A percentile compares a stretch with the other conserved stretches of the same genome.
phyloP scores from a whole-genome alignment of 92 coral and sea anemone species.

The Metridium senile region DNA sequence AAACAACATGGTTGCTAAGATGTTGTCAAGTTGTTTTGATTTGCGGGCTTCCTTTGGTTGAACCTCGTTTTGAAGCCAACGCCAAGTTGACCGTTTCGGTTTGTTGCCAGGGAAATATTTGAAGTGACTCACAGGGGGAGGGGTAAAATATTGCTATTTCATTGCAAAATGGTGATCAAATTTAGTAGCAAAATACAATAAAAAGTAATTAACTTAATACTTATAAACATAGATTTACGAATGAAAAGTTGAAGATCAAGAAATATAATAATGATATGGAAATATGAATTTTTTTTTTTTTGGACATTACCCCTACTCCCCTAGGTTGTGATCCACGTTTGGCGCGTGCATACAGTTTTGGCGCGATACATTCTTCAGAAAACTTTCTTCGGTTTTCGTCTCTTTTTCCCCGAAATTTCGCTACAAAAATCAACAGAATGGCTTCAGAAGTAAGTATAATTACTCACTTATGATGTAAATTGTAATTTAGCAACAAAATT shows the following conservation, averaged over 20 bases:
- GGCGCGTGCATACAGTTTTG: slow-evolving; percentile 39
- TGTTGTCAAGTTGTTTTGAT: not conserved
- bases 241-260: too few relatives aligned
- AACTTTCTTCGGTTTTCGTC: not conserved
- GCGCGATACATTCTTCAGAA: slow-evolving; percentile 24
- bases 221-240: too few relatives aligned
- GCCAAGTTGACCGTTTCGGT: slow-evolving; percentile 6
- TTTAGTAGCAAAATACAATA: not conserved
- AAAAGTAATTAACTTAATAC: too few relatives aligned
- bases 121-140: slow-evolving; percentile 18
- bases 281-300: not conserved
- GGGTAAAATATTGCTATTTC: not conserved
- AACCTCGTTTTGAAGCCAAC: slow-evolving; percentile 1
- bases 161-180: not conserved
- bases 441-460: slow-evolving; percentile 7
- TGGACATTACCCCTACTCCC: slow-evolving; percentile 1
- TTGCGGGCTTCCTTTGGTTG: slow-evolving; percentile 4
- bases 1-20: slow-evolving; percentile 16
- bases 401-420: not conserved
- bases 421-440: not conserved
- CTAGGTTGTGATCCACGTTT: not conserved
- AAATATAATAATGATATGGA: too few relatives aligned
- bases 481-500: not conserved
- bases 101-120: slow-evolving; percentile 5
- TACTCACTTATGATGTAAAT: not conserved